Evolutionary conservation across 1,140 invertebrate genomes (phyloP), one percentile per base, ranked within the genome.

Genomic region (Ceratosolen solmsi): DNA sequence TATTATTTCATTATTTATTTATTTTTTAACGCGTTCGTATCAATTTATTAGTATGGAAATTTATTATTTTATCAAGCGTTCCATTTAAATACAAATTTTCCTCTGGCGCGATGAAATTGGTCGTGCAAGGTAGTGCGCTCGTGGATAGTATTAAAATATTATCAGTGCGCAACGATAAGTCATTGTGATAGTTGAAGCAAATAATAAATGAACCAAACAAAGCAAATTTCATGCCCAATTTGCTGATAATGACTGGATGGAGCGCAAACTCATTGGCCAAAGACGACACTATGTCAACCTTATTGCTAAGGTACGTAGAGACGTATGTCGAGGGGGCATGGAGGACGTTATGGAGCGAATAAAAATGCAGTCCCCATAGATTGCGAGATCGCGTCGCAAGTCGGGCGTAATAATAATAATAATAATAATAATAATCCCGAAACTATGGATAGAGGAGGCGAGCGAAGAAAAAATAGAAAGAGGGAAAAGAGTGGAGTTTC

Each of bases 401-500:
- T 63, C 25, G 60, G 27, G 13, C 27, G 27, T 33, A 33, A 63
- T 33, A 63, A 33, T 33, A 63, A 63, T 36, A 15, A 11, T 4
- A 20, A 63, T 5, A 5, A 46, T 13, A 0, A 36, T 7, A 22
- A 41, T 17, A 1, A n/a, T n/a, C n/a, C n/a, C n/a, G n/a, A n/a
- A n/a, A n/a, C n/a, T n/a, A n/a, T n/a, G n/a, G n/a, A n/a, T n/a
- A 51, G 58, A 49, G 75, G 49, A 54, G 38, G 41, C 25, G 38
- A 63, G 70, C 25, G 54, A 38, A 27, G 72, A 73, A 82, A 74
- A 78, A 72, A 82, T 71, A 82, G 74, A 82, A 72, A 78, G 74
- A 82, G 80, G 68, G 74, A 82, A 72, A 82, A 60, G 75, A 73
- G 30, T 49, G 49, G 27, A 56, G 60, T 17, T 36, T 20, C 17